Conservation (phyloP, 2,113 vertebrate genomes). For the Myiopsitta monachus region DNA sequence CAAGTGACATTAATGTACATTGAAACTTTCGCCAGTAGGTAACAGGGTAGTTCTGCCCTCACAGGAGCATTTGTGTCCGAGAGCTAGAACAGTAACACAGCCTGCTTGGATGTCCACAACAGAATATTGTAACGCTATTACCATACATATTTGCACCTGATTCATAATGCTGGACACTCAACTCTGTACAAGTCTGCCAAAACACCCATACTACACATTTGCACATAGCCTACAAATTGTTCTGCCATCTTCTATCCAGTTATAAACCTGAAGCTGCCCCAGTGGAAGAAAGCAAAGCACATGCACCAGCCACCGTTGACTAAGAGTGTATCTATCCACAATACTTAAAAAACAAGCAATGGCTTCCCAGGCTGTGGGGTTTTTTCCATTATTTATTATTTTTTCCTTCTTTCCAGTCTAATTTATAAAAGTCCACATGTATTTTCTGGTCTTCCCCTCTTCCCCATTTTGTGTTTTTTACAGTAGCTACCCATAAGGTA, state of each 20-base stretch:
- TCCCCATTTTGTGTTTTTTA: not conserved
- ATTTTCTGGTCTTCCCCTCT: not conserved
- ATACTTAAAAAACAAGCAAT: not conserved
- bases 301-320: not conserved
- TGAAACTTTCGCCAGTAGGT: slow-evolving; percentile 52
- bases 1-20: slow-evolving; percentile 56
- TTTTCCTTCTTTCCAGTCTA: not conserved
- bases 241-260: not conserved
- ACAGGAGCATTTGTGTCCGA: not conserved
- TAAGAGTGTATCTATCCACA: not conserved
- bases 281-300: not conserved
- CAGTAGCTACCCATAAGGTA: not conserved
- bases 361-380: not conserved
- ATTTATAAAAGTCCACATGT: not conserved
- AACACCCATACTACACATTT: not conserved
- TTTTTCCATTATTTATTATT: not conserved
- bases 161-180: not conserved
- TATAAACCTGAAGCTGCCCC: not conserved
- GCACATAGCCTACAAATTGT: not conserved
- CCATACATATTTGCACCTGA: not conserved
- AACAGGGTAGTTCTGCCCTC: slow-evolving; percentile 5
- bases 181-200: not conserved
- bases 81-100: not conserved
- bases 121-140: not conserved
- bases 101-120: not conserved